Evolutionary conservation across 2,797 vertebrate species (phyloP), one percentile per base, ranked within the genome.

Genomic region (Thamnophis elegans): DNA sequence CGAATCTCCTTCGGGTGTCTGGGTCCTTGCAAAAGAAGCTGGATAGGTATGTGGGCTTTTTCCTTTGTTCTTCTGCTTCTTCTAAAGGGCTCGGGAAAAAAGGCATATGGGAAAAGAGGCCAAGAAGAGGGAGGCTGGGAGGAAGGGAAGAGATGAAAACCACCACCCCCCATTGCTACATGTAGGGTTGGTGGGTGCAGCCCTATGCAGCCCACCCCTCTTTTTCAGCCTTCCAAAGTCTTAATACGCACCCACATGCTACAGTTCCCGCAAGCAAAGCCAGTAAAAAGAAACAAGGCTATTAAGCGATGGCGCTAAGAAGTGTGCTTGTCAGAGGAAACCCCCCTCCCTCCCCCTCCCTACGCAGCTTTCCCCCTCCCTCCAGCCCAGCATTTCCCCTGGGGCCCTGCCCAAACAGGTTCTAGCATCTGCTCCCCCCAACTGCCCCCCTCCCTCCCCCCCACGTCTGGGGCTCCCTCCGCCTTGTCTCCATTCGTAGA

Each of bases 121-220:
- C 16, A 87, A 90, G 56, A 20, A 47, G 4, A 10, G 47, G 53
- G 22, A 56, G 16, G 7, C 78, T 73, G 11, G 4, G 22, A 87
- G 73, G 5, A 9, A 56, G 65, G 90, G 9, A 16, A 36, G 82
- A 85, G 8, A 88, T 10, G 89, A 92, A 78, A 90, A n/a, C n/a
- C n/a, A 93, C 47, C 58, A 85, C 94, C 94, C 1, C 3, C 92
- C 94, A 88, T 22, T 89, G 89, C 94, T 95, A 54, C 0, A 0
- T 91, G 0, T 0, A 62, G 88, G 87, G 94, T 85, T 94, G 95
- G 89, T 89, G 85, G 25, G 60, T 25, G 85, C 95, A 95, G 94
- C 92, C 92, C 96, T 93, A 89, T 88, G 94, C 93, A 93, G 59
- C n/a, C 58, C 6, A 11, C 60, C n/a, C 85, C 85, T 26, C 90